Base-by-base conservation (phyloP, 2,888 invertebrate species). In the Drosophila fungiperda region DNA sequence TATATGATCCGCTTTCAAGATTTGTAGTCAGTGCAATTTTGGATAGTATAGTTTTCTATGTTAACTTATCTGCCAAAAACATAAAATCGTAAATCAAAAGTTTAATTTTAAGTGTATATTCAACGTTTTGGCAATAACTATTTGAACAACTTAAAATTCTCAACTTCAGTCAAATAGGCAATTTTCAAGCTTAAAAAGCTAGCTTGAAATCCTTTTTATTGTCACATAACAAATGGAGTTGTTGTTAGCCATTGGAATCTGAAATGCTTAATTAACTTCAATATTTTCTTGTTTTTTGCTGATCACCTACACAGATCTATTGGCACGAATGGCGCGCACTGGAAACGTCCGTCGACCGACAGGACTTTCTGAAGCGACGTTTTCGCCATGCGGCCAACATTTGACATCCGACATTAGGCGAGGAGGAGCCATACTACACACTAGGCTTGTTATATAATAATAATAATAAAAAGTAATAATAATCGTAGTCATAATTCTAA, bases 261-360 rank as follows among this genome's bases (percentile, higher is more conserved):
- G 38, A 49, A 48, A 23, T n/a, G 23, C n/a, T 5, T 38, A 57
- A 33, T 17, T 67, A 35, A 23, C 35, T 29, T 0, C 7, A 45
- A 55, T 8, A 12, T 32, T 15, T 23, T 36, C 29, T 29, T 12
- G 7, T 12, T 42, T n/a, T 17, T 38, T n/a, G 6, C 9, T 11
- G 35, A 26, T 33, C 50, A 20, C 20, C 7, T 20, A 45, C 38
- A 29, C 60, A 95, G 95, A 93, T 95, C 54, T 90, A 92, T 42
- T 94, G 94, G 94, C 91, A 92, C 73, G 92, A 93, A 75, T 95
- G 95, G 93, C 90, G 89, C 1, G 81, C 81, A 45, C 72, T 90
- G 61, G 92, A 93, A 78, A 92, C 87, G 0, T 54, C 78, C 7
- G 68, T 61, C 15, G 93, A 93, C 78, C 90, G 91, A 3, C 81